A percentile compares a stretch with the other conserved stretches of the same genome.
Evolutionary conservation across 2,888 invertebrate species (phyloP).

Genomic region (Thecocarcelia acutangulata): DNA sequence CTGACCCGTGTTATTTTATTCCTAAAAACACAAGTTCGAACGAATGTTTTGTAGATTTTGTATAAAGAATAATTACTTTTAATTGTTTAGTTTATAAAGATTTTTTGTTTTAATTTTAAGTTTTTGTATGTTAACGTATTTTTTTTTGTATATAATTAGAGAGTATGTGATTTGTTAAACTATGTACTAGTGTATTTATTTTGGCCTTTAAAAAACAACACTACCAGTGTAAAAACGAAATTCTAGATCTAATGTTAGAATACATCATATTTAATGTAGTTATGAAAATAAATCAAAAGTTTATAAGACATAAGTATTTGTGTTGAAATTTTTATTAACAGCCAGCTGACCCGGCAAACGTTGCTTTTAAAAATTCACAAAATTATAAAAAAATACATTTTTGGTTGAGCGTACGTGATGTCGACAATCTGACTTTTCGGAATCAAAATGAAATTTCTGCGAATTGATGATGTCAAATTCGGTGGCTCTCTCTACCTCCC

Average conservation of each 20-base stretch:
- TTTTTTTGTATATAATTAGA: constrained; percentile 50
- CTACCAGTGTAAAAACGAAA: constrained; percentile 19
- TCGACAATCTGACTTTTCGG: no score
- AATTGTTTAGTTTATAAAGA: constrained; percentile 42
- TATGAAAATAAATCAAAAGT: not conserved
- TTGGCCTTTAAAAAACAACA: constrained; percentile 58
- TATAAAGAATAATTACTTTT: constrained; percentile 61
- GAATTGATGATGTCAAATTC: no score
- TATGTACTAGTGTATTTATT: constrained; percentile 52
- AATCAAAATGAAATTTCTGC: no score
- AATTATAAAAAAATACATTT: no score
- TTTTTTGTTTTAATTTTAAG: constrained; percentile 49
- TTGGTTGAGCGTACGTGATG: no score
- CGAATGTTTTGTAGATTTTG: constrained; percentile 67
- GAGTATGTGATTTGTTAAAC: constrained; percentile 66
- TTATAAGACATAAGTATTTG: no score
- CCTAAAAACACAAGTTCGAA: constrained; percentile 40
- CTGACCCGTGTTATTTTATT: constrained; percentile 28
- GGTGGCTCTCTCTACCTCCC: no score
- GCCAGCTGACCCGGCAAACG: no score
- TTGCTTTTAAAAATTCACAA: no score
- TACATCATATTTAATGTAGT: constrained; percentile 6
- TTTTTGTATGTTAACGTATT: constrained; percentile 50
- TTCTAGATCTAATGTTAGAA: constrained; percentile 38
- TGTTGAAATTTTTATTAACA: no score